Evolutionary conservation across 2,797 vertebrate genomes (phyloP), one percentile per base, ranked within the genome.

Genomic region (Oophaga sylvatica): DNA sequence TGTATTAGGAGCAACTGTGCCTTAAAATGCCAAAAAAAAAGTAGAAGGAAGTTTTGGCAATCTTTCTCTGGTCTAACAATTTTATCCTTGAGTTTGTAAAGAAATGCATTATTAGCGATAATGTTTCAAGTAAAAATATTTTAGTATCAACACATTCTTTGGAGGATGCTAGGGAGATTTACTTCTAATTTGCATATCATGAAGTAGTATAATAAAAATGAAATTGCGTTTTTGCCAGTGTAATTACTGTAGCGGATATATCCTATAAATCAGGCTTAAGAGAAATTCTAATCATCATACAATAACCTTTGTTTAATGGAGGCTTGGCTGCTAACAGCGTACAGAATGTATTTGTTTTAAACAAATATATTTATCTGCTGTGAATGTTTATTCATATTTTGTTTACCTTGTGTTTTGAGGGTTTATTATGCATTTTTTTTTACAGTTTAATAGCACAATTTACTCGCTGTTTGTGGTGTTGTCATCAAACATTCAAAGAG

Each of bases 181-280:
- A 81, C 45, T 68, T 85, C 48, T 85, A 41, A 85, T 88, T 85
- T 88, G 35, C 83, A 88, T 81, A 85, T 73, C 60, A 81, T 88
- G 60, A 85, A 70, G 71, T 75, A 76, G 83, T 82, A 81, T 81
- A 88, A 88, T 88, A 88, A 88, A 88, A 88, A 85, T 81, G 68
- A 85, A 88, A 88, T 84, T 87, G 75, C 65, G 8, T 88, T 88
- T 78, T 71, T 77, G 56, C 56, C 10, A 53, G 75, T 81, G 79
- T 85, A 88, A 88, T 88, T 88, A 85, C 83, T 65, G 29, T 56
- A 65, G 65, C 67, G 41, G 57, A 48, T 48, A 88, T 81, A 81
- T 57, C 48, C 53, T 68, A 82, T 88, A 81, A 88, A 88, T 85
- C 87, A 85, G 68, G 26, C 70, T 68, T 81, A 88, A 77, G 70